Evolutionary conservation across 2,888 invertebrate species (phyloP).

Genomic region (Tortricodes alternella): DNA sequence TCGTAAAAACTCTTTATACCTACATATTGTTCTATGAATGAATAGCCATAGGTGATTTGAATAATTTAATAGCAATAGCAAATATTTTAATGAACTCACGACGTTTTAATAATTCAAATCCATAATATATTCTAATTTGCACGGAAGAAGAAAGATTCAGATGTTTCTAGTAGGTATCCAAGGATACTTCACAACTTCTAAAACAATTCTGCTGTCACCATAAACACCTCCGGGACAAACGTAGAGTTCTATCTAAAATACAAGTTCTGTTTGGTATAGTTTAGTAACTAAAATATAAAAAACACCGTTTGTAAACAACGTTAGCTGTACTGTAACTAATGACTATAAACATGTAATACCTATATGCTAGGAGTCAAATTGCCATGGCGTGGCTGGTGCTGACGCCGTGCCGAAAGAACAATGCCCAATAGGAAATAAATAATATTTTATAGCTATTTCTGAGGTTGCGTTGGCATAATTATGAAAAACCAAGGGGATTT

Average conservation of each 20-base stretch:
- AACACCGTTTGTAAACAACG: conserved; percentile 15
- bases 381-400: neutral
- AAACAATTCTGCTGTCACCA: too few species aligned
- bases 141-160: neutral
- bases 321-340: neutral
- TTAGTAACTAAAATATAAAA: too few species aligned
- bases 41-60: conserved; percentile 18
- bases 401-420: conserved; percentile 25
- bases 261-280: too few species aligned
- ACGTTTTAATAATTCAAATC: conserved; percentile 1
- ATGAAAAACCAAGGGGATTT: conserved; percentile 12
- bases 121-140: neutral
- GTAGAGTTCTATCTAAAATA: too few species aligned
- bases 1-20: neutral
- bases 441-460: conserved; percentile 25
- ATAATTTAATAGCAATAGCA: conserved; percentile 3
- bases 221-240: too few species aligned
- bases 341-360: neutral
- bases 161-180: too few species aligned
- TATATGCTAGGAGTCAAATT: conserved; percentile 2
- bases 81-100: conserved; percentile 9
- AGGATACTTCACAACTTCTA: too few species aligned
- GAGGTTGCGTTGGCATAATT: neutral
- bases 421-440: conserved; percentile 33
- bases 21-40: conserved; percentile 19